Base-by-base conservation (phyloP, 2,113 vertebrate genomes). In the Catagonus wagneri region DNA sequence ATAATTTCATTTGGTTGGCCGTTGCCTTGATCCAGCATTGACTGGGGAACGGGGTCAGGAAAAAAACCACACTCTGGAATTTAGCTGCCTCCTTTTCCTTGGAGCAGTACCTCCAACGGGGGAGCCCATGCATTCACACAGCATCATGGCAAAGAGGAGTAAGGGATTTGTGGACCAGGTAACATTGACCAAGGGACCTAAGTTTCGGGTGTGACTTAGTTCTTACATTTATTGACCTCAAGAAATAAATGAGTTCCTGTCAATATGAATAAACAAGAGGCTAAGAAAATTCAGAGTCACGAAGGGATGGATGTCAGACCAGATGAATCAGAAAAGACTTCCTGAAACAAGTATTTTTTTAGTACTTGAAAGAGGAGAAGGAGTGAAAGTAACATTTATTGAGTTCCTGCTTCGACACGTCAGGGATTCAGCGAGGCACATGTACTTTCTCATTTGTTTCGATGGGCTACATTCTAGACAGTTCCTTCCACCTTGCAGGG, bases 171-270 rank as follows among this genome's bases (percentile, higher is more conserved):
- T 25, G 27, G 36, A 34, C 71, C 39, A 66, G 75, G 17, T 88
- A 52, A 29, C 17, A 17, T 29, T n/a, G 44, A 29, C 52, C 65
- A 65, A 90, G 34, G 90, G 58, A 32, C 50, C 2, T 58, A 58
- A n/a, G 14, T 61, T 68, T 61, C 0, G 58, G 13, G 4, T 44
- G 39, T 69, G 52, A 50, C 60, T 85, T 19, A 44, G 44, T 66
- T 69, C 29, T 88, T 81, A 7, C 3, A 61, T 8, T 88, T 32
- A 72, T 17, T 56, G 29, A 71, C 68, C 85, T 89, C 86, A 80
- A 68, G 71, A 87, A 90, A 75, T 86, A 65, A 97, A 89, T 39
- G 34, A 36, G 68, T 66, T 52, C 34, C 39, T 56, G 17, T 84
- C 60, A 60, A 9, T 63, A 52, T 9, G 36, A 91, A 90, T 71